These are phyloP conservation scores for Corythucha ciliata DNA, from an alignment of 2,888 invertebrate genomes.

Conservation along the genomic window DNA sequence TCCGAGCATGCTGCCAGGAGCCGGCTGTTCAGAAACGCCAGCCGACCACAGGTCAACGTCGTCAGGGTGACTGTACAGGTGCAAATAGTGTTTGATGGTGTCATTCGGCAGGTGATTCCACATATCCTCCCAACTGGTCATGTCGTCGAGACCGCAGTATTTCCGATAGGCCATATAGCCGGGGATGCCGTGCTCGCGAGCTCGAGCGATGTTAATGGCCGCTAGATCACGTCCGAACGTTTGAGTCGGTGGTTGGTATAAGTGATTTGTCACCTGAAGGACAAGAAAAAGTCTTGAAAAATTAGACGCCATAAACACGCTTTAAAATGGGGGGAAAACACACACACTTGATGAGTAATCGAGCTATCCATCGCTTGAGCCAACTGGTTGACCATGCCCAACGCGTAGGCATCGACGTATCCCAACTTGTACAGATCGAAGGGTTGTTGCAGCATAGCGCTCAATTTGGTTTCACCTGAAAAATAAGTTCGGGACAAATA, in stretches of 20 bases:
- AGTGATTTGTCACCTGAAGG: slow-evolving; percentile 45
- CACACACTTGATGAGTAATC: slow-evolving; percentile 37
- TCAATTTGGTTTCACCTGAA: slow-evolving; percentile 42
- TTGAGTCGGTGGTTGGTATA: slow-evolving; percentile 46
- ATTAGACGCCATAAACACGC: neutral
- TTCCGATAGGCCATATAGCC: slow-evolving; percentile 42
- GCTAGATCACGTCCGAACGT: slow-evolving; percentile 46
- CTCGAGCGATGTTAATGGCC: slow-evolving; percentile 45
- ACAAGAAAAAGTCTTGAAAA: neutral
- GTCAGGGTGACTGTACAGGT: slow-evolving; percentile 39
- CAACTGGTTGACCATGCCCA: slow-evolving; percentile 44
- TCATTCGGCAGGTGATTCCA: slow-evolving; percentile 39
- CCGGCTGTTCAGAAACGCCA: slow-evolving; percentile 44
- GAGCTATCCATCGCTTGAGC: slow-evolving; percentile 44
- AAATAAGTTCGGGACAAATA: slow-evolving; percentile 9
- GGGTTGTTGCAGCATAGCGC: slow-evolving; percentile 43
- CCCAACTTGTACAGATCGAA: slow-evolving; percentile 45
- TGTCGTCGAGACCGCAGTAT: slow-evolving; percentile 39
- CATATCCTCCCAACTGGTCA: slow-evolving; percentile 40
- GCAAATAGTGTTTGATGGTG: slow-evolving; percentile 39
- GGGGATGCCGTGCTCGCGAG: slow-evolving; percentile 45
- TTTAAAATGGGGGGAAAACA: too few species aligned
- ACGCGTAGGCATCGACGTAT: slow-evolving; percentile 43
- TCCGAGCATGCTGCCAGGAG: slow-evolving; percentile 44
- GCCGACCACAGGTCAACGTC: slow-evolving; percentile 43